Base-by-base conservation (phyloP, 2,797 vertebrate genomes). In the Numenius phaeopus region DNA sequence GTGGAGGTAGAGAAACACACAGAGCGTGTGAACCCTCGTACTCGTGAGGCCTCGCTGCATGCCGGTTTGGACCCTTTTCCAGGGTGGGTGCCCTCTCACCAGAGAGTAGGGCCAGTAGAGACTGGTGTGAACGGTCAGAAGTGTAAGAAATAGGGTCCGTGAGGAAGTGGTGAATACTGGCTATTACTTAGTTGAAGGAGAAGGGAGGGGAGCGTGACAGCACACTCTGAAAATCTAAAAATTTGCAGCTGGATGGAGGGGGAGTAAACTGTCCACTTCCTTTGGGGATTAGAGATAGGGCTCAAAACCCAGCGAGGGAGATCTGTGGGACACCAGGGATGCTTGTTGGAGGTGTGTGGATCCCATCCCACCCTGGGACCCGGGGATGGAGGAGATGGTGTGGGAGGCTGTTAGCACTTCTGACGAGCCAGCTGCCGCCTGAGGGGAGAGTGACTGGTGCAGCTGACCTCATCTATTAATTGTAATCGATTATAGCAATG, bases 291-390 rank as follows among this genome's bases (percentile, higher is more conserved):
- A 26, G 59, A 55, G 46, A 15, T 20, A 17, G 1, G 2, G 17
- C 47, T 29, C 9, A 29, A 11, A 47, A 34, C 50, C 13, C 57
- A 3, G 0, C 0, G 3, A 55, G 37, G 40, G 40, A 22, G 44
- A 10, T 15, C 17, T 1, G 0, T 0, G 5, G 67, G 23, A 5
- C 21, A 1, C 14, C 1, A 0, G 83, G 64, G 42, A 1, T 30
- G 39, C 46, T 58, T 4, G 1, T 1, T 46, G 77, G 54, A 64
- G 83, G 5, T 37, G 22, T 44, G 75, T 69, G 71, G n/a, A 22
- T 0, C 37, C 37, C 58, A 2, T 21, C 67, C 67, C 54, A 6
- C 78, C 58, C 3, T 2, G 42, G 47, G 30, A 22, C 37, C 24
- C 3, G 4, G 3, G 58, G 15, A 2, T 3, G 82, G 73, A 9